phyloP scores from a whole-genome alignment of 2,113 vertebrate genomes.

The Tragelaphus imberbis region DNA sequence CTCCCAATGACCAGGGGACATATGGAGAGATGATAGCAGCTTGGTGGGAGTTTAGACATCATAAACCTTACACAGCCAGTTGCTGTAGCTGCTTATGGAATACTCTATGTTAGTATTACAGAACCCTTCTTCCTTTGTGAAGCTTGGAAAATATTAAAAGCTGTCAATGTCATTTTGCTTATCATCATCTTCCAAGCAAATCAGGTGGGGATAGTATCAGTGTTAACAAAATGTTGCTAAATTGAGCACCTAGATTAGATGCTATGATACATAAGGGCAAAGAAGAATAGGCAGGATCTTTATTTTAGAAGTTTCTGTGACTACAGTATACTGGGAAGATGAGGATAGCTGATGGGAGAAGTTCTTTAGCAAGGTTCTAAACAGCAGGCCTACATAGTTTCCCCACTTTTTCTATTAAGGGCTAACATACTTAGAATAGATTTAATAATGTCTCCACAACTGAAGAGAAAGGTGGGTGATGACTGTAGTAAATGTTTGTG shows the following conservation, averaged over 20 bases:
- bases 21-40: background rate
- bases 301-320: background rate
- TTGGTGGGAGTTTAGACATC: slow-evolving; percentile 9
- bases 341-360: background rate
- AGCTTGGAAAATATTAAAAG: slow-evolving; percentile 22
- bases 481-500: background rate
- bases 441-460: background rate
- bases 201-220: background rate
- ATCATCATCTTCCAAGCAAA: background rate
- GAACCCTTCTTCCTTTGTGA: slow-evolving; percentile 28
- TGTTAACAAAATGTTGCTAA: slow-evolving; percentile 38
- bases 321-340: background rate
- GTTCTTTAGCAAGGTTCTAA: slow-evolving; percentile 2
- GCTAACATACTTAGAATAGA: background rate
- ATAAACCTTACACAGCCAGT: background rate
- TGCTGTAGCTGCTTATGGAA: slow-evolving; percentile 16
- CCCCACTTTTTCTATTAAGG: background rate
- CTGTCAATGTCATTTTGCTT: background rate
- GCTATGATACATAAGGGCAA: background rate
- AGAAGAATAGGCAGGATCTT: background rate
- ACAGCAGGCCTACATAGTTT: background rate
- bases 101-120: background rate
- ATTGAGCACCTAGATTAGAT: background rate
- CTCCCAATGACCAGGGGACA: background rate
- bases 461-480: background rate